Evolutionary conservation across 2,797 vertebrate species (phyloP).

Genomic region (Cuniculus paca): DNA sequence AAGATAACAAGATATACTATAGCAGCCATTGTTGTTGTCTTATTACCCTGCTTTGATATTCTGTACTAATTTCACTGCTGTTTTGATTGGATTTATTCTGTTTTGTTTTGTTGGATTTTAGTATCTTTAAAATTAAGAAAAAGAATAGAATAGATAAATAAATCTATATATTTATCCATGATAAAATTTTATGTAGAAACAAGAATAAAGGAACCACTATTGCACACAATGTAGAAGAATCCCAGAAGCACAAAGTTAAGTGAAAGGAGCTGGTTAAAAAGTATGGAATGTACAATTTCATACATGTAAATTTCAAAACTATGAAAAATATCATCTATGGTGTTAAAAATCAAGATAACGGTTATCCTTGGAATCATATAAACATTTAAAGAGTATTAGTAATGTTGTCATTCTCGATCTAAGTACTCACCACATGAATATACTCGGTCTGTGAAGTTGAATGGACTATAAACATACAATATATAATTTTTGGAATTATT

Average conservation of each 20-base stretch:
- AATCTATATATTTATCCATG: not conserved
- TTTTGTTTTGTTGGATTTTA: too few relatives aligned
- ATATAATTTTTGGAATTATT: conserved; percentile 34
- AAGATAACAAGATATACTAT: too few relatives aligned
- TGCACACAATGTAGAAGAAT: not conserved
- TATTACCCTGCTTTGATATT: too few relatives aligned
- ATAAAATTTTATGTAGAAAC: not conserved
- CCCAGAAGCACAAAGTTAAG: not conserved
- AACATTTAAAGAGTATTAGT: not conserved
- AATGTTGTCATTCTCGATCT: not conserved
- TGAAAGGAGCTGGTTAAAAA: conserved; percentile 12
- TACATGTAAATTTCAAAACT: not conserved
- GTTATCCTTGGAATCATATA: not conserved
- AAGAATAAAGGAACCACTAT: not conserved
- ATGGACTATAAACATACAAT: not conserved
- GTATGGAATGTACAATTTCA: not conserved
- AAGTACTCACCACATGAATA: not conserved
- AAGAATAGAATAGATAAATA: not conserved
- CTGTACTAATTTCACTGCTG: too few relatives aligned
- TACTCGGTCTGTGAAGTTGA: not conserved
- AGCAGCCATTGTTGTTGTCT: too few relatives aligned
- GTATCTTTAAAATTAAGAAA: too few relatives aligned
- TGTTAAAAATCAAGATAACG: not conserved
- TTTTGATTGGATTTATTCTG: too few relatives aligned
- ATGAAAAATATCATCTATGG: not conserved